Conservation (phyloP, 2,888 invertebrate species). For the Eupithecia insigniata region DNA sequence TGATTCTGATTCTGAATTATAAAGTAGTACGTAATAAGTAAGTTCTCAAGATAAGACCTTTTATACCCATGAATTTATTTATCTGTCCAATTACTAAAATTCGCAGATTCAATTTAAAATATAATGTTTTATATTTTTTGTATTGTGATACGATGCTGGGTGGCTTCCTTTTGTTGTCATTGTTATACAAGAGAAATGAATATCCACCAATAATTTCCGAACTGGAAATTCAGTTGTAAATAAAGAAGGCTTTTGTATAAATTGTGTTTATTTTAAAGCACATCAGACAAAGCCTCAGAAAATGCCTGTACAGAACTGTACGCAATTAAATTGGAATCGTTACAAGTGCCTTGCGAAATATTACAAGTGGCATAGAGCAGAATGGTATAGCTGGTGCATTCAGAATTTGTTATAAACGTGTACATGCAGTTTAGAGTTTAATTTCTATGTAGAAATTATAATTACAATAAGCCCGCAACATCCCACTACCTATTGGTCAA, state of each 20-base stretch:
- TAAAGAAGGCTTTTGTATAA: neutral
- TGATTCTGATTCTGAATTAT: too few species aligned
- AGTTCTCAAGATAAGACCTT: neutral
- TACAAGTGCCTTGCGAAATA: conserved; percentile 41
- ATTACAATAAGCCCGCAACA: too few species aligned
- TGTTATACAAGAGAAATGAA: neutral
- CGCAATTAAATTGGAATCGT: conserved; percentile 52
- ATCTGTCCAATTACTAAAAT: neutral
- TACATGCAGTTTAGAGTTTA: neutral
- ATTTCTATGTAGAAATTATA: too few species aligned
- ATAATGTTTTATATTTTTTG: neutral
- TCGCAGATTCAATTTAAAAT: neutral
- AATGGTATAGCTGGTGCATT: conserved; percentile 3
- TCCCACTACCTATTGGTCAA: too few species aligned
- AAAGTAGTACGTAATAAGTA: neutral
- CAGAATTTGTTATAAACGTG: neutral
- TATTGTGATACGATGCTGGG: neutral
- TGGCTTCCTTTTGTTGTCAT: neutral
- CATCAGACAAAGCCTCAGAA: conserved; percentile 18
- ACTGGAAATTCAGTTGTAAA: neutral
- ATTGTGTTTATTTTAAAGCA: conserved; percentile 15
- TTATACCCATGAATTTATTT: neutral
- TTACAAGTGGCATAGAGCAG: conserved; percentile 20
- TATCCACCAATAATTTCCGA: conserved; percentile 3
- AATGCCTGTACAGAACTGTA: conserved; percentile 33